These are phyloP conservation scores for Acanthosoma haemorrhoidale DNA, from an alignment of 2,888 invertebrate genomes.

Conservation along the genomic window DNA sequence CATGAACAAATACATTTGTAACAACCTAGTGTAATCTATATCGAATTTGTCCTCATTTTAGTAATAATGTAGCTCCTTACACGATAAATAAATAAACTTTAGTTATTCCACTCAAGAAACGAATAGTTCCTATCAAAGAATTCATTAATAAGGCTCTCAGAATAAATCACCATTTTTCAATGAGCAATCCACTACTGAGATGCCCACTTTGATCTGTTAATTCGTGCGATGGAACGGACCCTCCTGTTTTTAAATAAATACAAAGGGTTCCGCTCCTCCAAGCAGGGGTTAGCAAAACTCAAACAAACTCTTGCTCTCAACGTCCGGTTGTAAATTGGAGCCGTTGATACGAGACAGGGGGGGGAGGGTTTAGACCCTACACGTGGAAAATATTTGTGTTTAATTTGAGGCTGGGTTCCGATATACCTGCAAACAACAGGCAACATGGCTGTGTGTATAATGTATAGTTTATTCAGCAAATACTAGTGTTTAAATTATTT, in stretches of 20 bases:
- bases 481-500: too few species aligned
- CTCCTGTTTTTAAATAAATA: neutral
- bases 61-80: too few species aligned
- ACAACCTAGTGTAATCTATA: too few species aligned
- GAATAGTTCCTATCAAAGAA: too few species aligned
- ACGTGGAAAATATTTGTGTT: neutral
- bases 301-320: neutral
- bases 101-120: too few species aligned
- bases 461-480: too few species aligned
- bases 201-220: neutral
- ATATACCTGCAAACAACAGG: too few species aligned
- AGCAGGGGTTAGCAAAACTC: neutral
- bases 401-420: neutral
- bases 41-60: too few species aligned
- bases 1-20: too few species aligned
- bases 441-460: too few species aligned
- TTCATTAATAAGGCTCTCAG: neutral
- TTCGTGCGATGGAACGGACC: neutral
- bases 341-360: too few species aligned
- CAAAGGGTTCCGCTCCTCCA: neutral
- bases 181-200: neutral
- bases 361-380: neutral
- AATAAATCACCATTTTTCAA: neutral
- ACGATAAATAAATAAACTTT: too few species aligned
- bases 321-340: neutral